Conservation (phyloP, 2,888 invertebrate species). For the Polydrusus tereticollis region DNA sequence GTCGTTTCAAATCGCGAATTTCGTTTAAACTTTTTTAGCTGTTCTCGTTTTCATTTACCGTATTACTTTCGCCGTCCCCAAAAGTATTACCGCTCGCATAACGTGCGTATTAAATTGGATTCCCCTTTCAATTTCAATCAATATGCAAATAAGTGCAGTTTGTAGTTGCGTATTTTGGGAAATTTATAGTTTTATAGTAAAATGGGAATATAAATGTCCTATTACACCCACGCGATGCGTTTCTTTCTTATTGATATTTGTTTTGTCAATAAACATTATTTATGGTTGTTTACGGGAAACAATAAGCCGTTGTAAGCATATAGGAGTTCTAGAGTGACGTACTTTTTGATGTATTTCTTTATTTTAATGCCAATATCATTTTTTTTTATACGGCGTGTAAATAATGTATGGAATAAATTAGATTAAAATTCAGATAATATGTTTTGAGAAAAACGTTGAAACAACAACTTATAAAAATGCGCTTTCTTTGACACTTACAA, state of each 20-base stretch:
- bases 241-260: constrained; percentile 30
- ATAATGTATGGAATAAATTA: too few relatives aligned
- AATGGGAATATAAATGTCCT: constrained; percentile 25
- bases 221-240: constrained; percentile 28
- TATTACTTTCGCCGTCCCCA: constrained; percentile 22
- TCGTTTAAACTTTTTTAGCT: background rate
- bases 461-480: too few relatives aligned
- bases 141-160: constrained; percentile 34
- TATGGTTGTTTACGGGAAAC: background rate
- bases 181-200: constrained; percentile 24
- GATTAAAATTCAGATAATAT: too few relatives aligned
- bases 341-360: too few relatives aligned
- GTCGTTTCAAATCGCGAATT: background rate
- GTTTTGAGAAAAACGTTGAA: too few relatives aligned
- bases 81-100: constrained; percentile 2
- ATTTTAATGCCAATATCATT: too few relatives aligned
- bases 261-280: constrained; percentile 23
- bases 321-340: too few relatives aligned
- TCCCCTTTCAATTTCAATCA: constrained; percentile 15
- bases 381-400: too few relatives aligned
- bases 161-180: constrained; percentile 29
- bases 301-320: background rate
- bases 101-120: constrained; percentile 18
- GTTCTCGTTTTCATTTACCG: constrained; percentile 15
- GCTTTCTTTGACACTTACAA: too few relatives aligned